These are phyloP conservation scores for Blera fallax DNA, from an alignment of 2,888 invertebrate genomes.

Conservation along the genomic window DNA sequence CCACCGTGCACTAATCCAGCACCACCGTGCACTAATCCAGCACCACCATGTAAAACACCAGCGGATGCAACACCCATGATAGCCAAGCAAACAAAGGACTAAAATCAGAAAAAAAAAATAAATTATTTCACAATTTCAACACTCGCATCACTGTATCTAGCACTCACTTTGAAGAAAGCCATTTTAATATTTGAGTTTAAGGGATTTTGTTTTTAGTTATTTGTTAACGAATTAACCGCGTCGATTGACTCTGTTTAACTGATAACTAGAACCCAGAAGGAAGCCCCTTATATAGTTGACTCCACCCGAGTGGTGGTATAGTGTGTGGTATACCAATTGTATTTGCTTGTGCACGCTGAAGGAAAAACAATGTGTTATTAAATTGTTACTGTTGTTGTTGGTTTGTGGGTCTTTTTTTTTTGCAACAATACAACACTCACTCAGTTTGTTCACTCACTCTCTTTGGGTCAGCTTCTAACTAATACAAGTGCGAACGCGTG, in stretches of 20 bases:
- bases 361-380: slow-evolving; percentile 47
- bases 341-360: slow-evolving; percentile 53
- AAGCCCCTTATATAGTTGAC: slow-evolving; percentile 81
- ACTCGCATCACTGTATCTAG: slow-evolving; percentile 14
- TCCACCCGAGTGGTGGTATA: slow-evolving; percentile 78
- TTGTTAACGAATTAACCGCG: slow-evolving; percentile 74
- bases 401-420: slow-evolving; percentile 49
- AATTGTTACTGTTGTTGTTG: slow-evolving; percentile 50
- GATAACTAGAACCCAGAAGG: slow-evolving; percentile 82
- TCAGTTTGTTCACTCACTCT: slow-evolving; percentile 62
- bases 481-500: slow-evolving; percentile 70
- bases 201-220: slow-evolving; percentile 66
- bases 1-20: slow-evolving; percentile 75
- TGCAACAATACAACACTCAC: slow-evolving; percentile 59
- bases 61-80: slow-evolving; percentile 81
- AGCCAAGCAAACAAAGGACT: slow-evolving; percentile 81
- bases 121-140: slow-evolving; percentile 34
- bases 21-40: slow-evolving; percentile 43
- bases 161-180: slow-evolving; percentile 82
- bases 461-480: slow-evolving; percentile 68
- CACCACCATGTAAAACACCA: slow-evolving; percentile 78
- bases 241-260: slow-evolving; percentile 81
- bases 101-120: slow-evolving; percentile 68
- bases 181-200: slow-evolving; percentile 76
- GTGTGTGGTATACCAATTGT: slow-evolving; percentile 63